Conservation (phyloP, 1,140 invertebrate species). For the Ostrea denselamellosa region DNA sequence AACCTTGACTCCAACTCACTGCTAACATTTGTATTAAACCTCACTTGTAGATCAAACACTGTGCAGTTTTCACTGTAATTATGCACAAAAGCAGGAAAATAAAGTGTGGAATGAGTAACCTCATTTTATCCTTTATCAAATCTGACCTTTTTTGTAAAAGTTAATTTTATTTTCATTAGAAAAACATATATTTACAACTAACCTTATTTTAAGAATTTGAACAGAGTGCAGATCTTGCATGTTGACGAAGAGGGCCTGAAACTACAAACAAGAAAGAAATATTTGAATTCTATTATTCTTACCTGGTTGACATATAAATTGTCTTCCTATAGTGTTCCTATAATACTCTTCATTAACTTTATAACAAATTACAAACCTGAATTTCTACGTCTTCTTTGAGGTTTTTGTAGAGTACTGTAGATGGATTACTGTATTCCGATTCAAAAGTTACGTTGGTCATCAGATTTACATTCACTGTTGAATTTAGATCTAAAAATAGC, state of each 20-base stretch:
- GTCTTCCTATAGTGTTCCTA: background rate
- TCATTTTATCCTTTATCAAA: too few species aligned
- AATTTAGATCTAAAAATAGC: background rate
- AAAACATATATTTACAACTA: background rate
- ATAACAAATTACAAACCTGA: background rate
- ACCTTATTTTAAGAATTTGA: conserved; percentile 2
- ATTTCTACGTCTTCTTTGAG: background rate
- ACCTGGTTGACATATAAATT: background rate
- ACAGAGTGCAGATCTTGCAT: background rate
- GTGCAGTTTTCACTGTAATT: conserved; percentile 8
- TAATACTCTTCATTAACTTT: background rate
- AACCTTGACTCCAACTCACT: background rate
- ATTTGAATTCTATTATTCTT: background rate
- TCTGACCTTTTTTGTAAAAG: background rate
- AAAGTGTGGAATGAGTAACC: too few species aligned
- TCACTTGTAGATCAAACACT: conserved; percentile 8
- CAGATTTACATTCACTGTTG: conserved; percentile 16
- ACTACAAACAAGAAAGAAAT: background rate
- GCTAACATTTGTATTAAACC: background rate
- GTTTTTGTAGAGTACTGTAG: background rate
- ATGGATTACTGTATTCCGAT: background rate
- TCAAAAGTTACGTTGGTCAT: background rate
- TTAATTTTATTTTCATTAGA: background rate
- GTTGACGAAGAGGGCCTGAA: background rate
- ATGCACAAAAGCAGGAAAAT: too few species aligned